Base-by-base conservation (phyloP, 1,140 invertebrate genomes). In the Drosophila paulistorum region DNA sequence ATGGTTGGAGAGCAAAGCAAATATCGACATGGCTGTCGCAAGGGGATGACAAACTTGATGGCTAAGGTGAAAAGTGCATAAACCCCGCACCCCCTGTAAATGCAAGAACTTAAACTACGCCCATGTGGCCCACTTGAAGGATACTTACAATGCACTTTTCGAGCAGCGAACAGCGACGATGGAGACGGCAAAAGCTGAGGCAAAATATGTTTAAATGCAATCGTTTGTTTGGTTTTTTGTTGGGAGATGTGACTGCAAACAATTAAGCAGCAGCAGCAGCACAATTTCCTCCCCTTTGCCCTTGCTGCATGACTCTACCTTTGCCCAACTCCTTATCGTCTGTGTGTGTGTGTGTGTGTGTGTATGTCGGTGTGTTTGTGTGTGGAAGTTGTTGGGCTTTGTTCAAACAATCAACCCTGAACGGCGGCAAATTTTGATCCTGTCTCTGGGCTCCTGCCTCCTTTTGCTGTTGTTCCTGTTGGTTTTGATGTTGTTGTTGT, bases 361-460 rank as follows among this genome's bases (percentile, higher is more conserved):
- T 62, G 64, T 35, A 14, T 58, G 62, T 55, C 57, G 68, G 68
- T 73, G 61, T 80, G 6, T 30, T 23, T 23, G 20, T 23, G 69
- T 77, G 74, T 74, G 62, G 48, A 71, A 64, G 79, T 68, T 65
- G 55, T 41, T 77, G 67, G 61, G 73, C 74, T 80, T 86, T 85
- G 78, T 85, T 76, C 68, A 73, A 81, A 81, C 81, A 86, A 86
- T 87, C 83, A 87, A 86, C 83, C 83, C 83, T 79, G 79, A 71
- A 78, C 45, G 45, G 66, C 73, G 62, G 42, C 80, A 75, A 59
- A 71, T 69, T 77, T 81, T 78, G 81, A 86, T 86, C 82, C 82
- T 79, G 55, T 45, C 63, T 60, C 45, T 55, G 51, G 35, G 30
- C 30, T 30, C 30, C 30, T 30, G 45, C 45, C 17, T 11, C 45